Evolutionary conservation across 2,797 vertebrate species (phyloP).

Genomic region (Eidolon dupreanum): DNA sequence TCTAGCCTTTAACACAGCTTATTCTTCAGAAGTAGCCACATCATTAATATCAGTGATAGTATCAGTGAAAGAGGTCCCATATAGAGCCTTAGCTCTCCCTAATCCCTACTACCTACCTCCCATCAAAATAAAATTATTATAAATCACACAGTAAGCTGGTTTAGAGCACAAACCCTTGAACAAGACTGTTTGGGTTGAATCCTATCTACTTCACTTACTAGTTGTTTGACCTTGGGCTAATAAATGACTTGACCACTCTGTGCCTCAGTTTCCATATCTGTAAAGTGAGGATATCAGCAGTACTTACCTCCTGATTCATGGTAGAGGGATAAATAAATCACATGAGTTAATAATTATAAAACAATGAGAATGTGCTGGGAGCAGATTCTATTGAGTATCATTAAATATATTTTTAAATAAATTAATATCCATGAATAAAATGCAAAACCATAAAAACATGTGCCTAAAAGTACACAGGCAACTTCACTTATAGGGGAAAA

Average conservation of each 20-base stretch:
- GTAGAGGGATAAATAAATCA: neutral
- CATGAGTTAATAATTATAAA: neutral
- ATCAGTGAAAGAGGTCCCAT: too few species aligned
- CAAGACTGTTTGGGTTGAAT: neutral
- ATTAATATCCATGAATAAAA: neutral
- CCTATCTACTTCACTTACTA: neutral
- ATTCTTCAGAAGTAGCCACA: neutral
- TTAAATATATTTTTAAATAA: neutral
- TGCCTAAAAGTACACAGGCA: neutral
- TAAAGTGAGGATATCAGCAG: neutral
- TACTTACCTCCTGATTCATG: neutral
- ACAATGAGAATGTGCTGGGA: neutral
- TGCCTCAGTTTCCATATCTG: slow-evolving; percentile 3
- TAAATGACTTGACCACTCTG: neutral
- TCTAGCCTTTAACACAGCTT: neutral
- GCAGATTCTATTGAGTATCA: neutral
- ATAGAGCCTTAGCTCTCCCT: neutral
- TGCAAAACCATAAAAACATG: neutral
- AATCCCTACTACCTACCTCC: neutral
- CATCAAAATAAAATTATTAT: neutral
- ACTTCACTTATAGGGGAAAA: neutral
- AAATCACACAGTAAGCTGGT: neutral
- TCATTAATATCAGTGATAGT: neutral
- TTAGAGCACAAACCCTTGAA: neutral
- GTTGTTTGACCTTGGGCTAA: neutral